Conservation (phyloP, 2,888 invertebrate species). For the Mermis nigrescens region DNA sequence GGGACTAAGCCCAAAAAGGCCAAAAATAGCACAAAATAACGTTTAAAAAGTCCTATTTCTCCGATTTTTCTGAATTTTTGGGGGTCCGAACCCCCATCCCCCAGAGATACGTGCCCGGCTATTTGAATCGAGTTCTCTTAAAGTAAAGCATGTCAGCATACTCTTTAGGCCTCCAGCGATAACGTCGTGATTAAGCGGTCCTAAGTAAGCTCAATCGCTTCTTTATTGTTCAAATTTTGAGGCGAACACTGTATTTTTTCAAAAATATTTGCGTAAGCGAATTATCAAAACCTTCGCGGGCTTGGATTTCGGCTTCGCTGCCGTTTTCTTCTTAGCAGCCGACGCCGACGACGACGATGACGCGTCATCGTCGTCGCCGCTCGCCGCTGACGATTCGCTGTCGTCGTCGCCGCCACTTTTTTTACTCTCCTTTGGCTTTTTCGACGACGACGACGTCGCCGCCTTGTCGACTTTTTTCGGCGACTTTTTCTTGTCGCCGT, state of each 20-base stretch:
- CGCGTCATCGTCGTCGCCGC: not conserved
- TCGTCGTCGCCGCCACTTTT: slow-evolving; percentile 3
- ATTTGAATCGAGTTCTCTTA: no score
- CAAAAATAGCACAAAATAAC: no score
- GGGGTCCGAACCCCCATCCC: no score
- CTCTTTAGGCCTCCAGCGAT: no score
- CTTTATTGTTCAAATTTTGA: not conserved
- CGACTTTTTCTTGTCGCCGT: slow-evolving; percentile 12
- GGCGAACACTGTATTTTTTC: not conserved
- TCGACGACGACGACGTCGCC: no score
- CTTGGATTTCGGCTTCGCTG: no score
- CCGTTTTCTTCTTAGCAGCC: slow-evolving; percentile 37
- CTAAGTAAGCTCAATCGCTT: no score
- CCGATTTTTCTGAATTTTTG: no score
- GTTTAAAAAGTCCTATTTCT: no score
- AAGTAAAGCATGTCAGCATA: not conserved
- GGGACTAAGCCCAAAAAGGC: no score
- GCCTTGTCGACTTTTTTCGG: slow-evolving; percentile 34
- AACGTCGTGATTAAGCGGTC: not conserved
- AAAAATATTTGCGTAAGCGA: not conserved
- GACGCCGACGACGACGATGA: not conserved
- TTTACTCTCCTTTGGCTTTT: slow-evolving; percentile 38
- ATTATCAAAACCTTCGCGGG: not conserved
- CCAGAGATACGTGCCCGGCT: no score
- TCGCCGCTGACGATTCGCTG: not conserved